A percentile compares a stretch with the other conserved stretches of the same genome.
Evolutionary conservation across 2,113 vertebrate genomes (phyloP).

Genomic region (Poeciliopsis occidentalis): DNA sequence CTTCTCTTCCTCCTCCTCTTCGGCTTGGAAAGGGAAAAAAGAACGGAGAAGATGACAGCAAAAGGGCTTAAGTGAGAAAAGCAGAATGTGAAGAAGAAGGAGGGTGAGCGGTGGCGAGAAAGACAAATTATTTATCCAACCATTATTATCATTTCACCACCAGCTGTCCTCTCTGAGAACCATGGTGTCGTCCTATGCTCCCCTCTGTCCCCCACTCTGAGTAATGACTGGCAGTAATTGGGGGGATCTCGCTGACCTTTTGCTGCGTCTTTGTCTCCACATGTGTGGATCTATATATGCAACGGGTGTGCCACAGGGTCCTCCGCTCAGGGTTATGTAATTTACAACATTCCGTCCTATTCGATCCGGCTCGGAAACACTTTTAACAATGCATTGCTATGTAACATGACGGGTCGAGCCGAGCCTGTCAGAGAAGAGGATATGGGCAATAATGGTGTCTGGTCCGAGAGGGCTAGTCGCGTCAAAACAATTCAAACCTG

Average conservation of each 20-base stretch:
- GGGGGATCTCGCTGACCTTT: slow-evolving; percentile 54
- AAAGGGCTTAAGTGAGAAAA: slow-evolving; percentile 40
- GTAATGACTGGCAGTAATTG: slow-evolving; percentile 71
- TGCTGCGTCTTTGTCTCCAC: slow-evolving; percentile 23
- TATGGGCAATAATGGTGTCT: slow-evolving; percentile 53
- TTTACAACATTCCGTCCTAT: slow-evolving; percentile 50
- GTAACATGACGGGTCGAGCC: slow-evolving; percentile 59
- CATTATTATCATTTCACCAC: slow-evolving; percentile 55
- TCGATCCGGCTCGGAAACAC: slow-evolving; percentile 32
- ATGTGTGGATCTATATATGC: not conserved
- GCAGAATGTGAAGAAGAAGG: not conserved
- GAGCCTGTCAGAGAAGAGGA: slow-evolving; percentile 58
- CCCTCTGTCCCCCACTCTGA: slow-evolving; percentile 23
- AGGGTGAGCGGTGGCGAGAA: slow-evolving; percentile 24
- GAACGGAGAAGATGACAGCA: not conserved
- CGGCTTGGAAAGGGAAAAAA: slow-evolving; percentile 25
- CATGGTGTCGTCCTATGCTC: slow-evolving; percentile 34
- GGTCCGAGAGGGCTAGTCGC: slow-evolving; percentile 38
- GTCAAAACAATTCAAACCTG: slow-evolving; percentile 41
- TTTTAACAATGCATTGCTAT: slow-evolving; percentile 47
- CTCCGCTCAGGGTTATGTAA: slow-evolving; percentile 42
- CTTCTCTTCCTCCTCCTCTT: slow-evolving; percentile 50
- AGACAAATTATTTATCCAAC: slow-evolving; percentile 53
- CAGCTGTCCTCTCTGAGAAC: slow-evolving; percentile 47
- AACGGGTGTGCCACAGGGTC: slow-evolving; percentile 11